Base-by-base conservation (phyloP, 2,888 invertebrate species). In the Arge pagana region DNA sequence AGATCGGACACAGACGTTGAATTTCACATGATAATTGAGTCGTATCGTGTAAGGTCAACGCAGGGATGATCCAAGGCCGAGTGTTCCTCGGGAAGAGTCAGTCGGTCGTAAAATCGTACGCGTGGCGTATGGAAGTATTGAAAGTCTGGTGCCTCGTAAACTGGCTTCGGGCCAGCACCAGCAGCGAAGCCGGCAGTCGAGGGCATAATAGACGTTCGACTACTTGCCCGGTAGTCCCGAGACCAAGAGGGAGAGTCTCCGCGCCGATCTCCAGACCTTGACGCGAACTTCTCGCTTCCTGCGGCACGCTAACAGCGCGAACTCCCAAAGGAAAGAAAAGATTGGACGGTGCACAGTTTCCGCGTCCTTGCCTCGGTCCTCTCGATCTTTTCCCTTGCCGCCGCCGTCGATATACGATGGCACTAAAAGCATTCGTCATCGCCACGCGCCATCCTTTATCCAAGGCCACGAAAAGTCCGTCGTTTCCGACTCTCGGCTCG, bases 371-470 rank as follows among this genome's bases (percentile, higher is more conserved):
- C 19, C 30, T 42, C 43, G 21, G 31, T 13, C 4, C 10, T 7
- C 15, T 10, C 23, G n/a, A 35, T 24, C 21, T 6, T 33, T 11
- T 10, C 35, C 23, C 23, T 21, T 21, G 15, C 23, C 21, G 15
- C 8, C 28, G 28, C 8, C 43, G 31, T n/a, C n/a, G 30, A 16
- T 31, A 21, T 50, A 48, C 33, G 35, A 21, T 21, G 57, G 59
- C 55, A 45, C 57, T 60, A 60, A 63, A 66, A 63, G 65, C 65
- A 70, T 67, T 62, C 65, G 64, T 68, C 70, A 65, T 60, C 61
- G 69, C 65, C 71, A 70, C 71, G 71, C 71, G 71, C 67, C 67
- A 45, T 23, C 15, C 16, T 23, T 13, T 13, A 45, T 35, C 16
- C 33, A 45, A 33, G 45, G 45, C 16, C 19, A 7, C 24, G 23